phyloP scores from a whole-genome alignment of 1,140 invertebrate species.

The Aphelinus atriplicis region DNA sequence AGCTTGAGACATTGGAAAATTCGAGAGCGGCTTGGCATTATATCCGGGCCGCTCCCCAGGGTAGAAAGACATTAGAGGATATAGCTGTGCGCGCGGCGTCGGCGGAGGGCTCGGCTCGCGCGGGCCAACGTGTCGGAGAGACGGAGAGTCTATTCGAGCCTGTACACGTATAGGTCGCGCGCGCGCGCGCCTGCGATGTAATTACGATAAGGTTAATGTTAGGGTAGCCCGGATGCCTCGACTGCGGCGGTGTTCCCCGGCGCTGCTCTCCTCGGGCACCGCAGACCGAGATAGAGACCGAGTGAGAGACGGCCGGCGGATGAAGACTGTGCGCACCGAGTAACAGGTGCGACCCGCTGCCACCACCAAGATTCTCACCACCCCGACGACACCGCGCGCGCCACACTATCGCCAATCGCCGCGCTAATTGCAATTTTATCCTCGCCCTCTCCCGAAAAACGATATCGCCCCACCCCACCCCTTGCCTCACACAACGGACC shows the following conservation, averaged over 20 bases:
- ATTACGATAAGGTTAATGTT: slow-evolving; percentile 59
- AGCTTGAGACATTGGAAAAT: background rate
- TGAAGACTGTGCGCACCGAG: slow-evolving; percentile 31
- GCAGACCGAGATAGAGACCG: slow-evolving; percentile 20
- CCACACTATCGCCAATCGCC: background rate
- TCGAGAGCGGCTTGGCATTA: slow-evolving; percentile 4
- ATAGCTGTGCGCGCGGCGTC: too few relatives aligned
- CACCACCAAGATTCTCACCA: too few relatives aligned
- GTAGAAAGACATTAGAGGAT: background rate
- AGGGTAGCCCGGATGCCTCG: slow-evolving; percentile 42
- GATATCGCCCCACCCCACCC: slow-evolving; percentile 3
- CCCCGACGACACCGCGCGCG: too few relatives aligned
- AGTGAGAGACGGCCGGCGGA: slow-evolving; percentile 15
- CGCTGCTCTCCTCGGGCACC: slow-evolving; percentile 14
- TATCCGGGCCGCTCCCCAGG: background rate
- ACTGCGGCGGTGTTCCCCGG: background rate
- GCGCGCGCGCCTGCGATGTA: slow-evolving; percentile 47
- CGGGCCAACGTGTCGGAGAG: background rate
- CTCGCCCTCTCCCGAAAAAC: background rate
- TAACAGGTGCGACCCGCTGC: slow-evolving; percentile 52
- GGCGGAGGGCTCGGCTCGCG: slow-evolving; percentile 6
- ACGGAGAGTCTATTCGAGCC: slow-evolving; percentile 7
- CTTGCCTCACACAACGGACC: too few relatives aligned
- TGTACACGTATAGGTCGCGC: slow-evolving; percentile 6
- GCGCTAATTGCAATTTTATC: slow-evolving; percentile 33